Percentiles rank a stretch among this genome's conserved stretches.
phyloP scores from a whole-genome alignment of 92 coral and sea anemone genomes.

The Porites evermanni region DNA sequence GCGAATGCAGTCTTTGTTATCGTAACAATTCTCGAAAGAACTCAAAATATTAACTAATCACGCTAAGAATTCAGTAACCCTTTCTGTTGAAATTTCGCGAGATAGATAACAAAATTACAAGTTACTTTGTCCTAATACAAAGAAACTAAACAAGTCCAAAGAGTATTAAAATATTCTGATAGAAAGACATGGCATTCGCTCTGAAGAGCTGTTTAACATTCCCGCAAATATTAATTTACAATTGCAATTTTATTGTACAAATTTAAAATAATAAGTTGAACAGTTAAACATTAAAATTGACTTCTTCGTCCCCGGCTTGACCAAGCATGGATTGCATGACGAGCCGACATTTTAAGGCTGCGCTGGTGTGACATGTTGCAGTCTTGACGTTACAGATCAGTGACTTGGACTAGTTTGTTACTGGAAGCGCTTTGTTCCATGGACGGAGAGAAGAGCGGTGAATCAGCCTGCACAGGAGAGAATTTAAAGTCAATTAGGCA shows the following conservation, averaged over 20 bases:
- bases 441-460: conserved; percentile 58
- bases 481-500: neutral
- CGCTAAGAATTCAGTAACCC: too few relatives aligned
- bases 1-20: too few relatives aligned
- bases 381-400: conserved; percentile 55
- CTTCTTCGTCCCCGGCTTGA: neutral
- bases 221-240: neutral
- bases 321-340: too few relatives aligned
- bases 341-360: neutral
- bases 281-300: neutral
- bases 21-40: too few relatives aligned
- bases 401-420: conserved; percentile 68
- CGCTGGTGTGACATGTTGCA: neutral
- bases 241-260: conserved; percentile 13
- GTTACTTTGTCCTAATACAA: neutral
- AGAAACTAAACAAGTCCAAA: neutral
- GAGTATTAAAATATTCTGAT: neutral
- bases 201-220: neutral
- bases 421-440: conserved; percentile 69
- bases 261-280: neutral
- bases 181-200: neutral
- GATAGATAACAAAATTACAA: neutral
- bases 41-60: too few relatives aligned
- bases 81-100: neutral
- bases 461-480: conserved; percentile 33